phyloP scores from a whole-genome alignment of 2,797 vertebrate species.

The Tympanoctomys barrerae region DNA sequence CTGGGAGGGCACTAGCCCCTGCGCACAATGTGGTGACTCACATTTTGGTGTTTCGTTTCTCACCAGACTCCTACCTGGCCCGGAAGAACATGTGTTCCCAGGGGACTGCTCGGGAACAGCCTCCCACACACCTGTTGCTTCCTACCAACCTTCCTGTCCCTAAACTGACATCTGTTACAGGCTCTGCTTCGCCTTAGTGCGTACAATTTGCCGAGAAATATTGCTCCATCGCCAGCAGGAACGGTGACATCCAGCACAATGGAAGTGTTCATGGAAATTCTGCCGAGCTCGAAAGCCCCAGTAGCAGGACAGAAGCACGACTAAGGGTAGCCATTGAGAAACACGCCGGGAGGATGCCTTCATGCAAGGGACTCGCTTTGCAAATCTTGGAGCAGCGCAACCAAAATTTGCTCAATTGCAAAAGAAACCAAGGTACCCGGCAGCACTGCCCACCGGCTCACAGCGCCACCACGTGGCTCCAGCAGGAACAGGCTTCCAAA shows the following conservation, averaged over 20 bases:
- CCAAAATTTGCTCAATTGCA: rapidly evolving
- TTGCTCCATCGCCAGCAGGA: neutral
- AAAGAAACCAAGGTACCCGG: neutral
- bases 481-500: neutral
- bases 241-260: neutral
- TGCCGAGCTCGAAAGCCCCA: neutral
- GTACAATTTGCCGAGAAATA: neutral
- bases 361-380: rapidly evolving
- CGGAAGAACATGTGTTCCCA: neutral
- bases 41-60: neutral
- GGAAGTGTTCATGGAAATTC: neutral
- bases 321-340: rapidly evolving
- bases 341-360: rapidly evolving
- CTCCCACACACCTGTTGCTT: neutral
- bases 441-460: rapidly evolving
- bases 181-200: neutral
- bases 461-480: neutral
- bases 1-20: too few relatives aligned
- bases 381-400: neutral
- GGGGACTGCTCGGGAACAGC: neutral
- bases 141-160: rapidly evolving
- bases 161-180: rapidly evolving
- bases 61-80: neutral
- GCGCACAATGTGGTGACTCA: neutral
- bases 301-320: neutral